phyloP scores from a whole-genome alignment of 2,797 vertebrate species.

The Semotilus atromaculatus region DNA sequence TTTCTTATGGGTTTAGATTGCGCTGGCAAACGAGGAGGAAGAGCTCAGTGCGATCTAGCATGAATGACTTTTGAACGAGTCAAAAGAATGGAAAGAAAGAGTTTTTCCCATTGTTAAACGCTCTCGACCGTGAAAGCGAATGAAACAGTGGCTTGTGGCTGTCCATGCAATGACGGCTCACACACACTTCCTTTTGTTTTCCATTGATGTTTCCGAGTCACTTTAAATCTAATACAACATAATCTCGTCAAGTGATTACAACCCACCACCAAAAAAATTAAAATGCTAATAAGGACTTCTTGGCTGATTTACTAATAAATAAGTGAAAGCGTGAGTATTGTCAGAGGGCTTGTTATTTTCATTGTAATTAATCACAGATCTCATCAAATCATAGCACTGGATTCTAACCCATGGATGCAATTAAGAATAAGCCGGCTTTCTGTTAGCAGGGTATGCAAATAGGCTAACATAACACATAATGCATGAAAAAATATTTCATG shows the following conservation, averaged over 20 bases:
- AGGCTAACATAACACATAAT: conserved; percentile 16
- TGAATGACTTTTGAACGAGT: neutral
- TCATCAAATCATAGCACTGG: conserved; percentile 40
- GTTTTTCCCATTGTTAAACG: conserved; percentile 2
- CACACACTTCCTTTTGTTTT: conserved; percentile 17
- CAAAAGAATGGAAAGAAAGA: conserved; percentile 26
- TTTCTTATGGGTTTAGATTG: neutral
- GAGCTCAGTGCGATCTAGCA: neutral
- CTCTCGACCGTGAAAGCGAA: neutral
- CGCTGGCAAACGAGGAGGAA: neutral
- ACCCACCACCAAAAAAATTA: neutral
- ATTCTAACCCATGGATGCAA: conserved; percentile 46
- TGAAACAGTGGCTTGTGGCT: neutral
- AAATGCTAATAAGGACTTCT: conserved; percentile 17
- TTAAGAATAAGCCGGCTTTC: conserved; percentile 41
- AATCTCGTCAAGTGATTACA: conserved; percentile 29
- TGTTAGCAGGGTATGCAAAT: conserved; percentile 37
- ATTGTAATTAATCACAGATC: conserved; percentile 54
- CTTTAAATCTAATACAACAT: conserved; percentile 24
- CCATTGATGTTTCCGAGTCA: neutral
- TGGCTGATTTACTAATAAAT: neutral
- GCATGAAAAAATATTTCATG: neutral
- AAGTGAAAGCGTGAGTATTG: conserved; percentile 3
- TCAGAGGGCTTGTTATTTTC: conserved; percentile 41
- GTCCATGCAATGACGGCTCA: neutral